phyloP scores from a whole-genome alignment of 1,140 invertebrate genomes.

The Lordiphosa mommai region DNA sequence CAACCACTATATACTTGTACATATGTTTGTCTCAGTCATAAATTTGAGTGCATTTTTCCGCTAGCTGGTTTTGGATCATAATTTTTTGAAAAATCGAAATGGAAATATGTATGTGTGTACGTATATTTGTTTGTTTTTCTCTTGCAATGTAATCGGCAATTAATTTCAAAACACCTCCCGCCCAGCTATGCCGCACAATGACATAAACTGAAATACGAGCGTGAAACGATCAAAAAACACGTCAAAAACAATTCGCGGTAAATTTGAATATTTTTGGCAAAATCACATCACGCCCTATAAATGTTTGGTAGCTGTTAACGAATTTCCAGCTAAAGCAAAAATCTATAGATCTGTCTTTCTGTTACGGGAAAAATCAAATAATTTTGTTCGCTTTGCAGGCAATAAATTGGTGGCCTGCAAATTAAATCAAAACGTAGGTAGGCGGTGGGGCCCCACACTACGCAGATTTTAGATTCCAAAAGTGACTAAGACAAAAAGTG shows the following conservation, averaged over 20 bases:
- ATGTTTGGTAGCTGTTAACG: background rate
- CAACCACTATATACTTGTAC: background rate
- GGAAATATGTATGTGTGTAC: no score
- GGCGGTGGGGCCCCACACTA: conserved; percentile 39
- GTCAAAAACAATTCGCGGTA: conserved; percentile 9
- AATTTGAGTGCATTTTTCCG: conserved; percentile 4
- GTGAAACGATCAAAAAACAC: conserved; percentile 6
- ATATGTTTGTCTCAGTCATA: background rate
- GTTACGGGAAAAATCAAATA: conserved; percentile 7
- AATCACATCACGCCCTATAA: conserved; percentile 6
- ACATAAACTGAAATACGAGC: conserved; percentile 7
- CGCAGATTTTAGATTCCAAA: conserved; percentile 45
- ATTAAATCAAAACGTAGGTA: conserved; percentile 50
- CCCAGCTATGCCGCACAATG: background rate
- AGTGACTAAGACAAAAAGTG: conserved; percentile 46
- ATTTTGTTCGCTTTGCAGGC: background rate
- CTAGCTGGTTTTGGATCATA: background rate
- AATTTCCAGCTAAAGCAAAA: conserved; percentile 8
- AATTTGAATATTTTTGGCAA: background rate
- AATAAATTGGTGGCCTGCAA: conserved; percentile 7
- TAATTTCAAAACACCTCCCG: conserved; percentile 7
- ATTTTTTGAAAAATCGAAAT: background rate
- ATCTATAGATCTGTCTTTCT: background rate
- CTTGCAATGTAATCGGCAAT: conserved; percentile 1
- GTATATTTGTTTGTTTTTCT: background rate